Percentiles rank a stretch among this genome's conserved stretches.
phyloP scores from a whole-genome alignment of 2,113 vertebrate genomes.

The Scopus umbretta region DNA sequence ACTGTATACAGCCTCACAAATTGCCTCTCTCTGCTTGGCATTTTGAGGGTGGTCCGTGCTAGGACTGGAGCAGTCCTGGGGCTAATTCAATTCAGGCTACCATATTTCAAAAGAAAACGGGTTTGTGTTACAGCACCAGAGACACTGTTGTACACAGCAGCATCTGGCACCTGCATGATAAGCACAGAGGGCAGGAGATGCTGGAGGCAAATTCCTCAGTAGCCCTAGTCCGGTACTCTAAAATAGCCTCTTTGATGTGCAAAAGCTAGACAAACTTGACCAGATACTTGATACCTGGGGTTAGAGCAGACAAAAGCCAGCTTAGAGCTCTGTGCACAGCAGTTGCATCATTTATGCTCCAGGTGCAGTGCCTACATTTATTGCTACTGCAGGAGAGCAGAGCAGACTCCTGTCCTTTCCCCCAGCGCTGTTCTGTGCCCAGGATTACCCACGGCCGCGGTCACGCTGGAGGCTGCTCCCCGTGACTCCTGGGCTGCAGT shows the following conservation, averaged over 20 bases:
- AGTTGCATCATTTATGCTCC: not conserved
- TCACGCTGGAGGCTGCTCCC: not conserved
- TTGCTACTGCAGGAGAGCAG: not conserved
- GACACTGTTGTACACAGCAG: not conserved
- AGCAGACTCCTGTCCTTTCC: not conserved
- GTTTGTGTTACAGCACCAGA: not conserved
- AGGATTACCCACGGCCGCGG: not conserved
- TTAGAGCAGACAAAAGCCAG: not conserved
- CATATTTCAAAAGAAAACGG: not conserved
- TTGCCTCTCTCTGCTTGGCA: fast-evolving
- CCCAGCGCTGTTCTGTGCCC: not conserved
- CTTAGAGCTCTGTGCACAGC: not conserved
- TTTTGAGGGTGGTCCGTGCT: not conserved
- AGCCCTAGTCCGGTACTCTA: not conserved
- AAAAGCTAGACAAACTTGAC: not conserved
- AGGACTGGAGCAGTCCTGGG: not conserved
- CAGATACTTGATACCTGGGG: not conserved
- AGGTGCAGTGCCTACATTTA: not conserved
- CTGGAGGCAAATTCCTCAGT: not conserved
- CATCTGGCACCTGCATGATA: not conserved
- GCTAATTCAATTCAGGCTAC: no score
- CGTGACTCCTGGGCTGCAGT: not conserved
- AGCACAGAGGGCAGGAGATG: not conserved
- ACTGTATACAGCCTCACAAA: fast-evolving
- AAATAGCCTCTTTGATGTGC: not conserved